Base-by-base conservation (phyloP, 2,797 vertebrate genomes). In the Microtus obscurus region DNA sequence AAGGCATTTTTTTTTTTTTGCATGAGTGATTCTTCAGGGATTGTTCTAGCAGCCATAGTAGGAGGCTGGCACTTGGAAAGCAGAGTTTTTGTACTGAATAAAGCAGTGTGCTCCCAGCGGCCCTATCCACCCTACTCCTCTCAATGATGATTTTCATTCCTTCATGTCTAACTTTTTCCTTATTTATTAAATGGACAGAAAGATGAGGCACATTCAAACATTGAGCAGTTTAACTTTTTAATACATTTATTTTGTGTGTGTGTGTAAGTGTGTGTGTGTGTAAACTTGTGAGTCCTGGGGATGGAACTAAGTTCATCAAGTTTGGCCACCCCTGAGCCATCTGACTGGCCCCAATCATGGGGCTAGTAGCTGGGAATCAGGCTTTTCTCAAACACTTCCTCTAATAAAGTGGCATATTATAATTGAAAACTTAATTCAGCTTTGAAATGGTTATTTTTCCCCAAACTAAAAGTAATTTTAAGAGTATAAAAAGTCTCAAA, bases 21-120 rank as follows among this genome's bases (percentile, higher is more conserved):
- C 95, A 87, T 96, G 94, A 97, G 87, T 77, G 65, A 96, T n/a
- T 91, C 94, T 95, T 94, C 78, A 80, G 77, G 76, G 93, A 69
- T 48, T 94, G 63, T 95, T 95, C 93, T 93, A 90, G 92, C 69
- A 51, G 81, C 74, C 25, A 1, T 45, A 40, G 56, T 48, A 83
- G 43, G 56, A 83, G 69, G 67, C 40, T 87, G 71, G 19, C 82
- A 77, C 74, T 96, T 77, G 79, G 86, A 81, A 77, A 96, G 78
- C 93, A 96, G 56, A 79, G 31, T 34, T 82, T 88, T 90, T 90
- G 63, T 19, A 1, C 71, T 82, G 81, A 96, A 87, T 88, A 88
- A 87, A 87, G 77, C 12, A 34, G 51, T 63, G 71, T 53, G 13
- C 56, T 78, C 77, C 89, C 59, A 73, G 91, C 23, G 37, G 91